Percentiles rank a stretch among this genome's conserved stretches.
phyloP scores from a whole-genome alignment of 2,113 vertebrate genomes.

The Genyomyrus donnyi region DNA sequence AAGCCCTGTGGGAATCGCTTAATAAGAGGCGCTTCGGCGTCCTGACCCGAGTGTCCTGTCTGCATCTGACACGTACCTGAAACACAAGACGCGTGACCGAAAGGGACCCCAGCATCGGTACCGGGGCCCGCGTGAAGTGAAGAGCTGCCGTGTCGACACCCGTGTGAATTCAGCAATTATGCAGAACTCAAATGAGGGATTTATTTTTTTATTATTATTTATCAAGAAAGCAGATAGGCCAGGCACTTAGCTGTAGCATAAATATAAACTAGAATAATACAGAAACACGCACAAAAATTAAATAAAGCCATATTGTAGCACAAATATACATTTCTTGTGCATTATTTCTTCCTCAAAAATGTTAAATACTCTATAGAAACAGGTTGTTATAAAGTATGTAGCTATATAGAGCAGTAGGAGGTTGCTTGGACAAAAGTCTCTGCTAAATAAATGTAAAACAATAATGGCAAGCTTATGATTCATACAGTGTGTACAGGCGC shows the following conservation, averaged over 20 bases:
- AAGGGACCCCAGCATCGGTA: background rate
- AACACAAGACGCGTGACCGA: constrained; percentile 41
- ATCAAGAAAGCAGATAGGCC: background rate
- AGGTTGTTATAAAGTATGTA: background rate
- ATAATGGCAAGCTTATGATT: background rate
- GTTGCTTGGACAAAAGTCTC: background rate
- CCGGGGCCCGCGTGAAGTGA: too few relatives aligned
- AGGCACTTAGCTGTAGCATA: background rate
- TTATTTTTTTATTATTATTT: background rate
- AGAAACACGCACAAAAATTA: background rate
- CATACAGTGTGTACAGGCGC: background rate
- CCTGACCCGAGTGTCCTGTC: constrained; percentile 46
- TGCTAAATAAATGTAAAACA: background rate
- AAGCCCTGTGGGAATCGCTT: constrained; percentile 36
- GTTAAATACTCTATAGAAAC: background rate
- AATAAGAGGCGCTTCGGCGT: constrained; percentile 42
- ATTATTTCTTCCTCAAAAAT: background rate
- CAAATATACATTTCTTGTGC: background rate
- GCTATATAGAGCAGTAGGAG: background rate
- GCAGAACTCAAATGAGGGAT: background rate
- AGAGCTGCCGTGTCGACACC: background rate
- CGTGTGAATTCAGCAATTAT: background rate
- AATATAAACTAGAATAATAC: background rate
- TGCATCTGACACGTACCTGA: constrained; percentile 44
- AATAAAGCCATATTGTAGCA: background rate